Percentiles rank a stretch among this genome's conserved stretches.
Conservation (phyloP, 2,888 invertebrate genomes). For the Tipula confusa region DNA sequence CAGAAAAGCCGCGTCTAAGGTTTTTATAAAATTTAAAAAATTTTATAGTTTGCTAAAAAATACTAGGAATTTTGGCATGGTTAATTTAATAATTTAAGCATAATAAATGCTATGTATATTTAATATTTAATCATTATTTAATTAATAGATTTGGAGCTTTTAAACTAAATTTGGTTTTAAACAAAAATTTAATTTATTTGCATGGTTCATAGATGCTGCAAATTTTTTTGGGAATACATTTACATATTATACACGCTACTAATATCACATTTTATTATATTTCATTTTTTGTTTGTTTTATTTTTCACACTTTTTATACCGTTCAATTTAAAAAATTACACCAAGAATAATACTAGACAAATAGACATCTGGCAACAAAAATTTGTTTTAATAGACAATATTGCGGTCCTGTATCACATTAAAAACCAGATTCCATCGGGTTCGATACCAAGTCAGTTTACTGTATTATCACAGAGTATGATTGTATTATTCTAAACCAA, state of each 20-base stretch:
- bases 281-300: not conserved
- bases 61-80: not conserved
- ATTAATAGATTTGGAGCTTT: not conserved
- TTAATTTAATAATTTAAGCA: not conserved
- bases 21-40: slow-evolving; percentile 42
- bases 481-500: too few species aligned
- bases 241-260: not conserved
- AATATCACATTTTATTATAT: not conserved
- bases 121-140: slow-evolving; percentile 8
- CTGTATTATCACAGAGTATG: too few species aligned
- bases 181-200: not conserved
- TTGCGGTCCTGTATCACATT: too few species aligned
- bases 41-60: slow-evolving; percentile 29
- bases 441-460: too few species aligned
- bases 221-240: not conserved
- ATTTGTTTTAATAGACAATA: too few species aligned
- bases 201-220: not conserved
- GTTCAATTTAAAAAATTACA: too few species aligned
- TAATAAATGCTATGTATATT: not conserved
- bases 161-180: not conserved
- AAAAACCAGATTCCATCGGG: too few species aligned
- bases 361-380: too few species aligned
- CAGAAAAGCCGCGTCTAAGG: slow-evolving; percentile 75
- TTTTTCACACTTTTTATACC: not conserved
- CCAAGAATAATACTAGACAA: too few species aligned